Base-by-base conservation (phyloP, 2,797 vertebrate species). In the Poeciliopsis gracilis region DNA sequence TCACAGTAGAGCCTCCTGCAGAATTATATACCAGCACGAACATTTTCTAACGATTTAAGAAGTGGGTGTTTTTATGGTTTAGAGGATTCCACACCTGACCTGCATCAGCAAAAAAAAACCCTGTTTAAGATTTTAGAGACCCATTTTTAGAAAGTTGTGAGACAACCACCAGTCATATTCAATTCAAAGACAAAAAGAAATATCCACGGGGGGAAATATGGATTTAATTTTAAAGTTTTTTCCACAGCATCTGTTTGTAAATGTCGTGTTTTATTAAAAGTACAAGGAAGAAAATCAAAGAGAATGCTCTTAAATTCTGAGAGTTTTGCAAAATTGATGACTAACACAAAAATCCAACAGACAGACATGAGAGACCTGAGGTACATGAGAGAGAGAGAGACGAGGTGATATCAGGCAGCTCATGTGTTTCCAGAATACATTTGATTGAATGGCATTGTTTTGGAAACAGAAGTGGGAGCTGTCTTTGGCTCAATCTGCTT, bases 311-410 rank as follows among this genome's bases (percentile, higher is more conserved):
- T 83, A 63, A 47, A 15, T 79, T 82, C 57, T 30, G 81, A 86
- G 79, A 87, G 83, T 89, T 91, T 92, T 89, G 72, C 83, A 87
- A 87, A 90, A 92, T 83, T 90, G 91, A 92, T 94, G 91, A 91
- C 88, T 89, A 80, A 77, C 84, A 81, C 85, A 92, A 92, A 93
- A 91, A 82, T 83, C 85, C 70, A 79, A 67, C 79, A 83, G 71
- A 81, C 77, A 57, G 51, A 88, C 84, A 84, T 85, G 89, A 89
- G 90, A n/a, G n/a, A n/a, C n/a, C n/a, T n/a, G n/a, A n/a, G n/a
- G n/a, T n/a, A n/a, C n/a, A n/a, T n/a, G n/a, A n/a, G n/a, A n/a
- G 89, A 89, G 90, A 89, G 86, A 82, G 87, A 79, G 84, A 90
- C 85, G 87, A 88, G 88, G 91, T 85, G 82, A 90, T 88, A 90